A percentile compares a stretch with the other conserved stretches of the same genome.
Evolutionary conservation across 2,797 vertebrate species (phyloP).

Genomic region (Spinus pinus): DNA sequence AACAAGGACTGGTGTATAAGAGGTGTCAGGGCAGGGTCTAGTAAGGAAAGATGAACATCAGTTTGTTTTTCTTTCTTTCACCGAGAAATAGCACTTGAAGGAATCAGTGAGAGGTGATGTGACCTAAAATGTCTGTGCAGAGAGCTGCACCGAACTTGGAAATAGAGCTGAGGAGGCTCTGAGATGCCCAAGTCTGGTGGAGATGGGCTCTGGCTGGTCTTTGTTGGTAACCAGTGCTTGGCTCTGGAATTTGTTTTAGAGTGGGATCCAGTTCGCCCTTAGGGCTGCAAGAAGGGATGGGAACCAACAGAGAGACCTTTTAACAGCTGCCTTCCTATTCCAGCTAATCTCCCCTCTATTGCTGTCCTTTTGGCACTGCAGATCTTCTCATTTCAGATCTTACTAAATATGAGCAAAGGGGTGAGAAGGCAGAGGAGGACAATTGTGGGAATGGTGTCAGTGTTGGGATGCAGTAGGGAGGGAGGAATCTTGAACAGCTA

Average conservation of each 20-base stretch:
- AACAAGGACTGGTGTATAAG: neutral
- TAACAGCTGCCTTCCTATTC: neutral
- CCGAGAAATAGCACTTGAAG: neutral
- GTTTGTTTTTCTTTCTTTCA: neutral
- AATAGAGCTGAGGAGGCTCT: neutral
- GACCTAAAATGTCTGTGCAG: neutral
- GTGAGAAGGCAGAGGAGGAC: neutral
- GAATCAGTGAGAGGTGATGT: neutral
- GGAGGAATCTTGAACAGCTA: neutral
- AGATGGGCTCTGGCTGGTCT: accelerated
- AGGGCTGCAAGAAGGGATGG: neutral
- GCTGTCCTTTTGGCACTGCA: accelerated
- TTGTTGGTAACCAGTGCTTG: neutral
- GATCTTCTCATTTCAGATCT: neutral
- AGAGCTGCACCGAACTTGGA: neutral
- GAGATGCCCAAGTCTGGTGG: neutral
- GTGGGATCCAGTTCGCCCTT: neutral
- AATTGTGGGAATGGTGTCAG: neutral
- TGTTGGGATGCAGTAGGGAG: neutral
- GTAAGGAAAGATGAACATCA: neutral
- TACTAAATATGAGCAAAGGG: neutral
- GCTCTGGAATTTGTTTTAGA: neutral
- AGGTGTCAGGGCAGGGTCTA: neutral
- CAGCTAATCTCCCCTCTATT: neutral
- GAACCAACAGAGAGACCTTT: neutral